These are phyloP conservation scores for Zaprionus lachaisei DNA, from an alignment of 1,140 invertebrate genomes.

Conservation along the genomic window DNA sequence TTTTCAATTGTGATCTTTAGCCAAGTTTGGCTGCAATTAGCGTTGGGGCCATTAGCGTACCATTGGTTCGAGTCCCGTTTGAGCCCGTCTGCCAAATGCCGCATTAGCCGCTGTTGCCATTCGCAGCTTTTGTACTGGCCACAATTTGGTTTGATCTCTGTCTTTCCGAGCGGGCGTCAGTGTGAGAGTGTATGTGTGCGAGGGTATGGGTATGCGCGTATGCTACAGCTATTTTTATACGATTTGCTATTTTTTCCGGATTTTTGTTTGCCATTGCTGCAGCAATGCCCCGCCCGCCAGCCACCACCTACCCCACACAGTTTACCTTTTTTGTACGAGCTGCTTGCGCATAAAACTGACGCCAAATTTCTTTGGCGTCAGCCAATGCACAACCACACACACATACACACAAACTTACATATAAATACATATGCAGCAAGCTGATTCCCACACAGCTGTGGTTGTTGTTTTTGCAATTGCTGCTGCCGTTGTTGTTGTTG, in stretches of 20 bases:
- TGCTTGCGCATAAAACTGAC: conserved; percentile 71
- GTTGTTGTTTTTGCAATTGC: conserved; percentile 8
- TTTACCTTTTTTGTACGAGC: conserved; percentile 49
- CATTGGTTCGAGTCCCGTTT: conserved; percentile 24
- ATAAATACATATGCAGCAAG: conserved; percentile 2
- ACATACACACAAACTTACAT: conserved; percentile 11
- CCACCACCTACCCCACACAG: conserved; percentile 8
- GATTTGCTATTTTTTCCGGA: conserved; percentile 80
- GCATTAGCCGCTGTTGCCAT: conserved; percentile 59
- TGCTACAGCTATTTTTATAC: conserved; percentile 76
- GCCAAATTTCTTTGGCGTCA: conserved; percentile 82
- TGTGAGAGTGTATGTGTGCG: background rate
- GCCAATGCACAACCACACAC: conserved; percentile 57
- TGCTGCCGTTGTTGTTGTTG: conserved; percentile 16
- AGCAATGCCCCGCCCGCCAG: background rate
- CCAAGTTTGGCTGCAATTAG: conserved; percentile 2
- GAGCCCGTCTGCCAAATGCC: conserved; percentile 60
- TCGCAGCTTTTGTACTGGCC: conserved; percentile 17
- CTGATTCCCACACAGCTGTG: conserved; percentile 23
- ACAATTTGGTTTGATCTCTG: conserved; percentile 22
- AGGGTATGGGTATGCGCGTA: conserved; percentile 34
- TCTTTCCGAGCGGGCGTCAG: conserved; percentile 5
- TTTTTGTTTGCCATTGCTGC: conserved; percentile 77
- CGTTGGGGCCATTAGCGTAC: conserved; percentile 51
- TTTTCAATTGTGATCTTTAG: conserved; percentile 5